Evolutionary conservation across 2,113 vertebrate species (phyloP), one percentile per base, ranked within the genome.

Genomic region (Mohoua ochrocephala): DNA sequence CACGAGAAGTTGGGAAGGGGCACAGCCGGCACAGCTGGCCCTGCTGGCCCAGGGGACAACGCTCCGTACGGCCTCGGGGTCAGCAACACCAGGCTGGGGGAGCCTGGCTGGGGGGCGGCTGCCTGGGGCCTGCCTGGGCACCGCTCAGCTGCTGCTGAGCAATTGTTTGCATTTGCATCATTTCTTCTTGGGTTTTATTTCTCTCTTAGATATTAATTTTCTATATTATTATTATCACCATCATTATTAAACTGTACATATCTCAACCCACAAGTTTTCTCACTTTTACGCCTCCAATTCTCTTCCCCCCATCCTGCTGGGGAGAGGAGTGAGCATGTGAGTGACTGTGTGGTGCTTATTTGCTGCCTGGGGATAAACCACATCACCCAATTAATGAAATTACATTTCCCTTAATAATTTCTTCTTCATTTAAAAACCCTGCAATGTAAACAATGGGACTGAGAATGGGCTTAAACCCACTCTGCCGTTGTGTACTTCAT

Each of bases 41-140:
- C 54, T 19, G 2, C 42, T 74, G 68, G 7, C 11, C 47, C 47
- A 20, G 28, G 61, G 54, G n/a, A 24, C 50, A 27, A 4, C 0
- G 27, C 11, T 39, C 35, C 47, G 0, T 1, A 21, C 1, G 15
- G n/a, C 28, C 27, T 11, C 54, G 20, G 0, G 47, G 16, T 2
- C 39, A 64, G 54, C 60, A 64, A 2, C 49, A 45, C 47, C 49
- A 15, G 39, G 22, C 73, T 23, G 35, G 42, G 53, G 17, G 15
- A 61, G 31, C n/a, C 27, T 18, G 24, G 24, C 35, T 1, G n/a
- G 21, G 42, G 20, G 37, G 20, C 44, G 1, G 26, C n/a, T 37
- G 56, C 39, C 47, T 11, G 10, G 31, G 27, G 39, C 13, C 54
- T 33, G 50, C 44, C 49, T 22, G 86, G 73, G 26, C 35, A 57